A percentile compares a stretch with the other conserved stretches of the same genome.
Conservation (phyloP, 2,113 vertebrate species). For the Rattus rattus region DNA sequence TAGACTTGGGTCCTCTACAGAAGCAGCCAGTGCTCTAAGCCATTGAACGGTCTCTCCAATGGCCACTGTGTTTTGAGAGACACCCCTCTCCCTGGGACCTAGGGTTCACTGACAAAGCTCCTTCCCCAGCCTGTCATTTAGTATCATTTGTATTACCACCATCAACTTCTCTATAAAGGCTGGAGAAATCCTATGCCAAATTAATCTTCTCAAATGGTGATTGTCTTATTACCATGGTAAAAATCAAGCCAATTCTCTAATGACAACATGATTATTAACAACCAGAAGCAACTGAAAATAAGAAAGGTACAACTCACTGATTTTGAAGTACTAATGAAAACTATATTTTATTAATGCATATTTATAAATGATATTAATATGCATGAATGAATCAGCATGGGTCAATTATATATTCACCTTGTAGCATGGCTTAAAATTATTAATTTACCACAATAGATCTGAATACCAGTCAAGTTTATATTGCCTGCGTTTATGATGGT, state of each 20-base stretch:
- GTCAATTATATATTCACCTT: neutral
- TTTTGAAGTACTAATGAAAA: slow-evolving; percentile 47
- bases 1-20: neutral
- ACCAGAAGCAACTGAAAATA: neutral
- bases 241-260: slow-evolving; percentile 30
- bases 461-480: neutral
- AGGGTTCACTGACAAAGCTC: neutral
- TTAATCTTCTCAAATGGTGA: neutral
- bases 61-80: neutral
- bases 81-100: neutral
- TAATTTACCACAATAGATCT: slow-evolving; percentile 34
- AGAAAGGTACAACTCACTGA: neutral
- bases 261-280: neutral
- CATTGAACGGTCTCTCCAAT: neutral
- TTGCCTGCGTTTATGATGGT: neutral
- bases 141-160: neutral
- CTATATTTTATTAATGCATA: neutral
- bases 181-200: neutral
- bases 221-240: neutral
- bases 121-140: neutral
- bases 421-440: neutral
- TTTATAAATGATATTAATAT: slow-evolving; percentile 12
- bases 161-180: neutral
- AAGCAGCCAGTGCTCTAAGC: neutral
- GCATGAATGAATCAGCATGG: neutral